A percentile compares a stretch with the other conserved stretches of the same genome.
phyloP scores from a whole-genome alignment of 1,140 invertebrate species.

The Scaptodrosophila lebanonensis region DNA sequence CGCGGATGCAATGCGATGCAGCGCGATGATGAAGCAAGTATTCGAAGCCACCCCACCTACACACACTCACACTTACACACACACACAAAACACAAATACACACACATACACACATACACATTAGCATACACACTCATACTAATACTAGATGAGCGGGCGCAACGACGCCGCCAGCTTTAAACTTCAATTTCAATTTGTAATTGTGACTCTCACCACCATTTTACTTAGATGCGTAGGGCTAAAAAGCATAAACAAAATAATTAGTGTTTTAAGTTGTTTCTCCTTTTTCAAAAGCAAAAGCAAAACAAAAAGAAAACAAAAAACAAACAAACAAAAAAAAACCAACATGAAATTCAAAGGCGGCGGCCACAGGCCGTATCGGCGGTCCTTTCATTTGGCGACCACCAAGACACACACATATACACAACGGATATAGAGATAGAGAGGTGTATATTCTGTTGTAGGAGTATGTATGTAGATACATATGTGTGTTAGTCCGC shows the following conservation, averaged over 20 bases:
- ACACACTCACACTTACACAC: constrained; percentile 36
- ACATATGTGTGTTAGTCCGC: too few relatives aligned
- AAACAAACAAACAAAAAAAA: constrained; percentile 35
- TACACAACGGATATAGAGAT: too few relatives aligned
- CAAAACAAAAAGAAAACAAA: constrained; percentile 26
- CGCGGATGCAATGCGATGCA: constrained; percentile 49
- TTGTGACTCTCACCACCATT: constrained; percentile 74
- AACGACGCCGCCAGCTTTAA: constrained; percentile 8
- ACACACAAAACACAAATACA: constrained; percentile 36
- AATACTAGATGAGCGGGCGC: constrained; percentile 34
- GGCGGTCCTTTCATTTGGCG: background rate
- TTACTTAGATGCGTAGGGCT: constrained; percentile 73
- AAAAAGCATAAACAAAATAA: constrained; percentile 40
- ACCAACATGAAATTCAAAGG: constrained; percentile 73
- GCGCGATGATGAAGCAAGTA: constrained; percentile 71
- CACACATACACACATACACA: constrained; percentile 25
- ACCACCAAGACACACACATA: too few relatives aligned
- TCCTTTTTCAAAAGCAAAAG: constrained; percentile 60
- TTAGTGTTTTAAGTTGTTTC: constrained; percentile 71
- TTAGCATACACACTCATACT: constrained; percentile 40
- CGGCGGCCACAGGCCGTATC: constrained; percentile 22
- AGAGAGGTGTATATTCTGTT: too few relatives aligned
- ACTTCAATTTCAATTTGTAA: constrained; percentile 46
- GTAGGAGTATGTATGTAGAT: too few relatives aligned
- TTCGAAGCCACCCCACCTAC: constrained; percentile 75